phyloP scores from a whole-genome alignment of 2,888 invertebrate species.

The Piscicola geometra region DNA sequence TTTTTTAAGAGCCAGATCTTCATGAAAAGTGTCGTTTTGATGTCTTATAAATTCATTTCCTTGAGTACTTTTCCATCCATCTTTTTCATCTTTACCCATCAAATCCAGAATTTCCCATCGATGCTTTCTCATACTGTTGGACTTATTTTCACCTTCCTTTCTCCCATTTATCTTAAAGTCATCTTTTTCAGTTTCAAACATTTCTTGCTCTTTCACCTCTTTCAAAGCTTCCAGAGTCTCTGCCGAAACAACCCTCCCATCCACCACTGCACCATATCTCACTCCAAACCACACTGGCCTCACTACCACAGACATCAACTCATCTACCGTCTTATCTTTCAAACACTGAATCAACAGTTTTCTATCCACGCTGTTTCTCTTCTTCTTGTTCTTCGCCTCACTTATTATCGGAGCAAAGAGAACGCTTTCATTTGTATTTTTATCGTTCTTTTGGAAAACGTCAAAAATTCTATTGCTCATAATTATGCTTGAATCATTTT shows the following conservation, averaged over 20 bases:
- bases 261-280: neutral
- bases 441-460: neutral
- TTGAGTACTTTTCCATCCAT: no score
- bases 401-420: neutral
- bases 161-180: no score
- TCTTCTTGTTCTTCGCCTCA: constrained; percentile 9
- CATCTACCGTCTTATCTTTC: neutral
- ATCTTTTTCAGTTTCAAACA: no score
- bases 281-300: constrained; percentile 8
- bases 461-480: no score
- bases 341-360: neutral
- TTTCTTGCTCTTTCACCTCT: no score
- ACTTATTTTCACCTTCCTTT: no score
- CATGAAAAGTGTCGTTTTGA: no score
- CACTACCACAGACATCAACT: neutral
- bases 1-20: no score
- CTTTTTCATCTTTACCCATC: no score
- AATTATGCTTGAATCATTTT: no score
- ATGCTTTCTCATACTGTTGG: neutral
- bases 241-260: neutral
- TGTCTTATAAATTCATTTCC: no score
- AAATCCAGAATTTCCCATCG: neutral
- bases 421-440: neutral
- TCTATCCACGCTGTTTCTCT: neutral
- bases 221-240: neutral